Evolutionary conservation across 2,888 invertebrate species (phyloP), one percentile per base, ranked within the genome.

Genomic region (Helicoverpa assulta): DNA sequence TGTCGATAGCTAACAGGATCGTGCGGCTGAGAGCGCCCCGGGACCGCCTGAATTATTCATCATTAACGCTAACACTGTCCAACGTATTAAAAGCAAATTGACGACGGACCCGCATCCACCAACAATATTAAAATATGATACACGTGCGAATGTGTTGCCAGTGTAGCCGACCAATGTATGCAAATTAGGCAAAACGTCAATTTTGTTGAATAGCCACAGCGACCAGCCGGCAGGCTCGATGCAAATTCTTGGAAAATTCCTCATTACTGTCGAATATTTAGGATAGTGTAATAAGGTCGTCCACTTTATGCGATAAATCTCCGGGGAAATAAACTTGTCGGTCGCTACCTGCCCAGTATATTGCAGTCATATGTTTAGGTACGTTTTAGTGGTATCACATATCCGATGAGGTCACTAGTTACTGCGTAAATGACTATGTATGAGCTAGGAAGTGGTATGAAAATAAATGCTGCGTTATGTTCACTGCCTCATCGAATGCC

Each of bases 21-120:
- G 0, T 10, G 19, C 29, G 21, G 14, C 50, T 16, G 54, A 47
- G 53, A 66, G 69, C 68, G 69, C 69, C 66, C 65, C 56, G 74
- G 80, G 63, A 73, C 65, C 57, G 65, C 79, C 81, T 83, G 70
- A 85, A 88, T 87, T 86, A 88, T 90, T 88, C 85, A 88, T 87
- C 85, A 88, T 88, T 87, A 88, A 88, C 87, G 86, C 81, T 77
- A 77, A 81, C 77, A 83, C 86, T 83, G 87, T 76, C 78, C 82
- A 57, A 67, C 76, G 69, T 77, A 78, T 81, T 83, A 81, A 76
- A 76, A 76, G 73, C 76, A 75, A 78, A 83, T 85, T 79, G 82
- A 71, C 73, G 66, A 62, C 64, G 21, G 57, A 26, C 56, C 33
- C 55, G 54, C 50, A 59, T 56, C 59, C 61, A 60, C n/a, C 29